Base-by-base conservation (phyloP, 2,797 vertebrate genomes). In the Rachycentron canadum region DNA sequence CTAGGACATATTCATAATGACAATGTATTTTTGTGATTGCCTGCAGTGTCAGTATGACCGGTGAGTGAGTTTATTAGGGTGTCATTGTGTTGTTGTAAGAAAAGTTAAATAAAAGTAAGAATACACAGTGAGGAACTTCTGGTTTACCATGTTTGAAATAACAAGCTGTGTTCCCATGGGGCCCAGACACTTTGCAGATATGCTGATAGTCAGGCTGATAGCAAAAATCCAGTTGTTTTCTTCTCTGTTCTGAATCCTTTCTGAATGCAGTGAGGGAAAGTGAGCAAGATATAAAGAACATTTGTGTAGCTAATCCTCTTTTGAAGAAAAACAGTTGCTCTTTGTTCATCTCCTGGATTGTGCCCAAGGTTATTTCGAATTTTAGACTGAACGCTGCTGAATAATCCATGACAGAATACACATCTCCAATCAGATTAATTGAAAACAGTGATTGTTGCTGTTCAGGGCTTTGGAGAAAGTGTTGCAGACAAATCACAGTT, bases 401-500 rank as follows among this genome's bases (percentile, higher is more conserved):
- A 76, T 91, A 92, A 93, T 93, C 91, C 87, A 25, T 76, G 76
- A 75, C 74, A 87, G 82, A 88, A 90, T 79, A 75, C 82, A 82
- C 91, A 83, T 85, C 89, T 89, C 68, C 69, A 60, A 75, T 91
- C 89, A 79, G 88, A 91, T 93, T 90, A 91, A 92, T 92, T 91
- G 89, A 90, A 93, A 92, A 89, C 83, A 76, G 83, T 73, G 89
- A 89, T 92, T 86, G 86, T 83, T 87, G 86, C 84, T 88, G 88
- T 89, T 90, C 71, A 12, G 62, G 71, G 81, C 67, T 91, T 86
- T 89, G 87, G 47, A 78, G 73, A 87, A 87, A 90, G 81, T 78
- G 87, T 83, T 90, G 60, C 77, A 84, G 90, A 92, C 91, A 93
- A 91, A 93, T 93, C 90, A 63, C 91, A 86, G 87, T 94, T 95